These are phyloP conservation scores for Drosophila vallismaia DNA, from an alignment of 2,888 invertebrate species.

Conservation along the genomic window DNA sequence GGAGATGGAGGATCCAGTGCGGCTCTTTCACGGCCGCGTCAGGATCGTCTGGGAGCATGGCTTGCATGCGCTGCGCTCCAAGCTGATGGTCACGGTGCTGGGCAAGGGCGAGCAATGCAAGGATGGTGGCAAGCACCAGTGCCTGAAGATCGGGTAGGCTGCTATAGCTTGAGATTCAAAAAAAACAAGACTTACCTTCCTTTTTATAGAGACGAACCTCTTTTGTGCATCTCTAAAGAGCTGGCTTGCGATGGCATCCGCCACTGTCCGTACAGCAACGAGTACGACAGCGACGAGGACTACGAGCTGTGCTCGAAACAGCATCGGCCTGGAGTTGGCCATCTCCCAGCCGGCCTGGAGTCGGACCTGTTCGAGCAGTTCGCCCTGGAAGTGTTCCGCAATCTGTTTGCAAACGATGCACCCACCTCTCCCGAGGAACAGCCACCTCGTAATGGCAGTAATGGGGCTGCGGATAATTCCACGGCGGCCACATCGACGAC, in stretches of 20 bases:
- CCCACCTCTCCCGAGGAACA: constrained; percentile 62
- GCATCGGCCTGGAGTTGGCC: constrained; percentile 74
- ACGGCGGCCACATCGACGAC: constrained; percentile 55
- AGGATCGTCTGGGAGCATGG: constrained; percentile 85
- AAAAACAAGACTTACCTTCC: background rate
- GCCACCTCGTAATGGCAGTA: constrained; percentile 26
- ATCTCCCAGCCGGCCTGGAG: constrained; percentile 75
- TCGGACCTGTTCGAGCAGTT: constrained; percentile 82
- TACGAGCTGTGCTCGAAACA: constrained; percentile 81
- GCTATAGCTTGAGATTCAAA: accelerated
- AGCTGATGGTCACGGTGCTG: constrained; percentile 82
- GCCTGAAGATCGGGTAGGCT: constrained; percentile 82
- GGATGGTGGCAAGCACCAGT: constrained; percentile 80
- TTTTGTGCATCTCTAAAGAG: constrained; percentile 87
- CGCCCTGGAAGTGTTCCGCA: constrained; percentile 82
- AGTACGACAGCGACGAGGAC: constrained; percentile 85
- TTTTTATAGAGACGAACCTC: constrained; percentile 74
- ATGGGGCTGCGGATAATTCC: constrained; percentile 15
- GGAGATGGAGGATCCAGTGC: constrained; percentile 85
- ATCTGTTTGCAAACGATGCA: constrained; percentile 81
- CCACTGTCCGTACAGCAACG: constrained; percentile 88
- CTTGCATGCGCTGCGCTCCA: constrained; percentile 77
- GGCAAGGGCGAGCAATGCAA: constrained; percentile 83
- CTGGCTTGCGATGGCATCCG: constrained; percentile 88
- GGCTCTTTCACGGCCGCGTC: constrained; percentile 85